Base-by-base conservation (phyloP, 2,113 vertebrate genomes). In the Rhipidura dahli region DNA sequence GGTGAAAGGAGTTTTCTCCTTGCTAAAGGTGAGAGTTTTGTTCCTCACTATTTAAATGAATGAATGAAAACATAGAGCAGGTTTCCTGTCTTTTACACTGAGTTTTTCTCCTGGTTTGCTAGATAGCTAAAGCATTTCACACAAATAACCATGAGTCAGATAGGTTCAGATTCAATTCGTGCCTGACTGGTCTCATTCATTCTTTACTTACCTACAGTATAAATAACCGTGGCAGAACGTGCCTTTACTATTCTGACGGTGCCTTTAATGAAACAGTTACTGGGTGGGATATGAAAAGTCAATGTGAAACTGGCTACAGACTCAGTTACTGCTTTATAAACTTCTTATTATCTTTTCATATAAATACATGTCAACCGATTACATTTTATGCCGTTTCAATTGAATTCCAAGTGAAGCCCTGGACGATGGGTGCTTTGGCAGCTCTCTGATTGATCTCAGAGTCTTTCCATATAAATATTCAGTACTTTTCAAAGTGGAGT, bases 381-480 rank as follows among this genome's bases (percentile, higher is more conserved):
- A 54, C 53, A 47, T 96, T 96, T 79, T 94, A 85, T 94, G 76
- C 65, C 9, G 7, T 86, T 96, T 88, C 72, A 89, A 85, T 91
- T 78, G 83, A 89, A 60, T 94, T 92, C 61, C 54, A 83, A 60
- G 77, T 22, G 31, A 69, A 93, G 66, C 54, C 61, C 64, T 39
- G 33, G 87, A 79, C 3, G 7, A 56, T 88, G 91, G 14, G 15
- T 85, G 49, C 65, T 86, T 83, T 94, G 93, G 86, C 76, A 89
- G 82, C 65, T 89, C 63, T 96, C 69, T 80, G 37, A 82, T 95
- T 79, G 60, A 88, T 94, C 19, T 80, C 57, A 87, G 79, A 87
- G 54, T 82, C 70, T 84, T 95, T 88, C 76, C 42, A 21, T 87
- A 89, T 90, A 83, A 91, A 94, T 95, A 95, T 84, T 94, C 73